Evolutionary conservation across 2,113 vertebrate genomes (phyloP).

Genomic region (Tursiops truncatus): DNA sequence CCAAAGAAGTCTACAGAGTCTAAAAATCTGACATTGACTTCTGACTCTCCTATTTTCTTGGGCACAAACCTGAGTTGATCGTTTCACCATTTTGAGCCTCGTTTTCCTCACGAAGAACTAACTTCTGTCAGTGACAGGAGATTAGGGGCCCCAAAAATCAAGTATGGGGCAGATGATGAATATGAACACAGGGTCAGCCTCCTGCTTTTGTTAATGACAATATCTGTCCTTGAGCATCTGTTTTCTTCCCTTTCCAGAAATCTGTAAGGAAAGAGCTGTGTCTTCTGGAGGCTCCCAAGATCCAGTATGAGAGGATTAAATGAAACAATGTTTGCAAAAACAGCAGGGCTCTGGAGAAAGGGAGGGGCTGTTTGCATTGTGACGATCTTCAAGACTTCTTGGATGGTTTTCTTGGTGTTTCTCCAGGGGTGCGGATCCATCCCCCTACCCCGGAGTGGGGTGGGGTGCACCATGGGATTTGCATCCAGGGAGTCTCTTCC

Average conservation of each 20-base stretch:
- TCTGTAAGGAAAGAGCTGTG: neutral
- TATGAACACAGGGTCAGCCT: neutral
- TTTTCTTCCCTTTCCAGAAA: neutral
- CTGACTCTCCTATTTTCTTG: neutral
- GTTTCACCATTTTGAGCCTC: neutral
- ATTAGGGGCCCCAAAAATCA: neutral
- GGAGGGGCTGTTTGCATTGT: neutral
- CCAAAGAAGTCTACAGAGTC: neutral
- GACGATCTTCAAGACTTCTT: neutral
- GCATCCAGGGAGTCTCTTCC: neutral
- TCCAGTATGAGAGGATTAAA: neutral
- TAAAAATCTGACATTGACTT: neutral
- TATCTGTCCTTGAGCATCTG: neutral
- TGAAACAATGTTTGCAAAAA: neutral
- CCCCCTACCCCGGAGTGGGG: fast-evolving
- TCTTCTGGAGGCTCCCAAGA: neutral
- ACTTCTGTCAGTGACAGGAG: neutral
- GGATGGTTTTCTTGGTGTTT: neutral
- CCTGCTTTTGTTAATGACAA: neutral
- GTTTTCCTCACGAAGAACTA: neutral
- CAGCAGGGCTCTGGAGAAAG: neutral
- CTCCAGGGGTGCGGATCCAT: neutral
- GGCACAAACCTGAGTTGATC: neutral
- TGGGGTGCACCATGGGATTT: neutral
- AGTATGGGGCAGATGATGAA: neutral